Conservation (phyloP, 2,888 invertebrate genomes). For the Catocala sponsa region DNA sequence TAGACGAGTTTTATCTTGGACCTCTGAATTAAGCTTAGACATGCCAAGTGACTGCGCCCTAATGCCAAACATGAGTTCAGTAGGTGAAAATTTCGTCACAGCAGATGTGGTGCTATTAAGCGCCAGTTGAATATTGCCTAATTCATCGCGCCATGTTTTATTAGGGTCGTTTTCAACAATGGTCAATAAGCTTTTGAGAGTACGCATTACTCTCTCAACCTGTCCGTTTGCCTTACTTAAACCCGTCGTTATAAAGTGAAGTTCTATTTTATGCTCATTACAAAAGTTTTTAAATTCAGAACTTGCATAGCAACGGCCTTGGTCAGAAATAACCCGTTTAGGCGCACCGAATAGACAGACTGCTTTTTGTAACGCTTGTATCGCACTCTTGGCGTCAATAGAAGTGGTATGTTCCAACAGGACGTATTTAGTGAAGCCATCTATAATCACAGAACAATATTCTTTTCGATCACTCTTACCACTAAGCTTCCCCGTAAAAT, state of each 20-base stretch:
- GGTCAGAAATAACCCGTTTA: conserved; percentile 39
- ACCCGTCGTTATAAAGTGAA: conserved; percentile 48
- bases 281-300: conserved; percentile 39
- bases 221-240: conserved; percentile 16
- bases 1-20: background rate
- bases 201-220: conserved; percentile 15
- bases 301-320: conserved; percentile 37
- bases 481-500: conserved; percentile 38
- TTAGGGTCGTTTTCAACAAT: conserved; percentile 22
- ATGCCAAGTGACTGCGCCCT: conserved; percentile 22
- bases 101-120: conserved; percentile 35
- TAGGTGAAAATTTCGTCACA: conserved; percentile 31
- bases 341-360: conserved; percentile 47
- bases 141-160: conserved; percentile 40
- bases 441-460: conserved; percentile 47
- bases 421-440: conserved; percentile 15
- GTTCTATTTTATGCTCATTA: conserved; percentile 30
- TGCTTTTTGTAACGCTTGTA: conserved; percentile 34
- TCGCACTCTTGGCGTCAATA: conserved; percentile 25
- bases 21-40: background rate
- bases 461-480: conserved; percentile 51
- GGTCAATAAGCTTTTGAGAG: conserved; percentile 13
- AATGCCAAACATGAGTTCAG: conserved; percentile 37
- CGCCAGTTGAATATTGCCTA: conserved; percentile 40
- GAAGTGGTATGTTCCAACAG: conserved; percentile 33